A percentile compares a stretch with the other conserved stretches of the same genome.
Conservation (phyloP, 2,888 invertebrate species). For the Bruchidius siliquastri region DNA sequence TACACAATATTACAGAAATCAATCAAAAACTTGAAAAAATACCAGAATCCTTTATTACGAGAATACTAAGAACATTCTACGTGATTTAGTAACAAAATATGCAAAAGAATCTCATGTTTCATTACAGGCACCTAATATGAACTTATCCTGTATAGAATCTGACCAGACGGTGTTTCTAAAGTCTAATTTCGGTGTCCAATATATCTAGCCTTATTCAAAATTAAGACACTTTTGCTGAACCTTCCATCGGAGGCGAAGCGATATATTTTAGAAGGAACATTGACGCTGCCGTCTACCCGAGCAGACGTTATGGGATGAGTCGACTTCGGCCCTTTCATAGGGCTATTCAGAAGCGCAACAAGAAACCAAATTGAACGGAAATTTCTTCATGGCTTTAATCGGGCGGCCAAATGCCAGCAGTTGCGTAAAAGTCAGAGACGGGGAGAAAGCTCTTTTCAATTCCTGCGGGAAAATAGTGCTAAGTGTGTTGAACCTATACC, state of each 20-base stretch:
- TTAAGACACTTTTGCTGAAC: neutral
- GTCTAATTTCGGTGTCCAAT: neutral
- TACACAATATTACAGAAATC: no score
- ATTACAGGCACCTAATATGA: neutral
- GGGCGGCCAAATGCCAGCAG: conserved; percentile 39
- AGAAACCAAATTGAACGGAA: conserved; percentile 45
- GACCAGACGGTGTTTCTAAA: neutral
- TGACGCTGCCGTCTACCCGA: neutral
- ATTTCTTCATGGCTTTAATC: conserved; percentile 40
- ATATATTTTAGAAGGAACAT: neutral
- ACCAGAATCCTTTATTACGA: no score
- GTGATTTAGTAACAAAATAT: no score
- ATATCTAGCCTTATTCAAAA: neutral
- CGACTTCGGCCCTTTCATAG: conserved; percentile 11
- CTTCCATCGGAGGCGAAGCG: neutral
- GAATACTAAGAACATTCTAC: no score
- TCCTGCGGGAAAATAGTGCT: conserved; percentile 2
- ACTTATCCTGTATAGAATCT: neutral
- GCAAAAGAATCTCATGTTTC: neutral
- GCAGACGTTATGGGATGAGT: neutral
- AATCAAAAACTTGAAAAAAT: no score
- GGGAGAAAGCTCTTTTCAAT: neutral
- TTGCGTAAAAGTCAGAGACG: conserved; percentile 19
- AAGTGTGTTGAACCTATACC: no score
- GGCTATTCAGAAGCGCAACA: conserved; percentile 39